Percentiles rank a stretch among this genome's conserved stretches.
phyloP scores from a whole-genome alignment of 2,113 vertebrate genomes.

The Protobothrops mucrosquamatus region DNA sequence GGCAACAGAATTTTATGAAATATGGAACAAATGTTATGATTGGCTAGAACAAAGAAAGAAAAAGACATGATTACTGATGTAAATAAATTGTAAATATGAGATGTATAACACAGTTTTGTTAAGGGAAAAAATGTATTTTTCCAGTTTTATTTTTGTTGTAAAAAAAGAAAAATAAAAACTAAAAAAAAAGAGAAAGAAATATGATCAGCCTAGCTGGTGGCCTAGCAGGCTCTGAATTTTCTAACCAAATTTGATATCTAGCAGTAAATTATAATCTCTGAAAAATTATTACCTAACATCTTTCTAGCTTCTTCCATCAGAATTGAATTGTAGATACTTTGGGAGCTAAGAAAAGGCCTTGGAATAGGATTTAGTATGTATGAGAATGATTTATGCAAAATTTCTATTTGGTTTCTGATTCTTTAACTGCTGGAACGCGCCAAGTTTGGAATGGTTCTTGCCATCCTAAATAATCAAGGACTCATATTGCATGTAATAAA shows the following conservation, averaged over 20 bases:
- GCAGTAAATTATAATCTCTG: background rate
- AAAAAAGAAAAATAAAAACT: no score
- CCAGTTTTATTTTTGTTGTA: no score
- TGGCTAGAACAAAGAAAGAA: no score
- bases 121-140: no score
- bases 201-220: background rate
- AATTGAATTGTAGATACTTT: background rate
- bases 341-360: background rate
- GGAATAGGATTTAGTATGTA: background rate
- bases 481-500: background rate
- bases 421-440: background rate
- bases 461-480: background rate
- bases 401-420: background rate
- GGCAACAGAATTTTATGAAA: no score
- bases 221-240: background rate
- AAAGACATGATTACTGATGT: no score
- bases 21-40: no score
- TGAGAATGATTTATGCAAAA: background rate
- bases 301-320: background rate
- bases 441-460: background rate
- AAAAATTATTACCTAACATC: background rate
- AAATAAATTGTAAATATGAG: no score
- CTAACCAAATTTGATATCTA: background rate
- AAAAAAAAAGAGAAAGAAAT: background rate
- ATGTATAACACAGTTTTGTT: no score